Conservation (phyloP, 2,797 vertebrate species). For the Aeoliscus strigatus region DNA sequence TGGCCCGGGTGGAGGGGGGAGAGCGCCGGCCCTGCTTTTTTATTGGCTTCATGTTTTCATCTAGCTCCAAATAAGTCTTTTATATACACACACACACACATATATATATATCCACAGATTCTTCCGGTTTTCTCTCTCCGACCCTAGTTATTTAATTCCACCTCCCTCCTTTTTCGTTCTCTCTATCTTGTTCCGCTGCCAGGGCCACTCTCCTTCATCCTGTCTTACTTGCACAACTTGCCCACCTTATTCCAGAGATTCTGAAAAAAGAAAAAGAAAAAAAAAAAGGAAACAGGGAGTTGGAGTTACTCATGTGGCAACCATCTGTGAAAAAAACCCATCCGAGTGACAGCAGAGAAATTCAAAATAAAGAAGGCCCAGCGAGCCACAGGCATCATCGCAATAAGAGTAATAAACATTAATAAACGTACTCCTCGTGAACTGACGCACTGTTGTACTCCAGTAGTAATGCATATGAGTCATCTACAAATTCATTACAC, state of each 20-base stretch:
- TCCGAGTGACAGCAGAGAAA: slow-evolving; percentile 20
- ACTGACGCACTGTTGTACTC: slow-evolving; percentile 25
- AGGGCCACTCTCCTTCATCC: slow-evolving; percentile 58
- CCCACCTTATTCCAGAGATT: slow-evolving; percentile 59
- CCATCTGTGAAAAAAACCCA: no score
- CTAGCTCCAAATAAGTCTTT: slow-evolving; percentile 50
- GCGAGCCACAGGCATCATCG: background rate
- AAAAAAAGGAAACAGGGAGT: slow-evolving; percentile 47
- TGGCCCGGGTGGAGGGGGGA: slow-evolving; percentile 82
- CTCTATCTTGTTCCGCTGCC: slow-evolving; percentile 56
- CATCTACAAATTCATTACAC: slow-evolving; percentile 60
- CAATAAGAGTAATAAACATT: background rate
- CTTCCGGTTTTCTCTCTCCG: no score
- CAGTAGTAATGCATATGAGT: slow-evolving; percentile 50
- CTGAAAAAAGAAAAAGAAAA: slow-evolving; percentile 61
- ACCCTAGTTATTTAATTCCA: slow-evolving; percentile 27
- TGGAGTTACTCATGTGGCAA: slow-evolving; percentile 47
- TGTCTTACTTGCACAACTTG: slow-evolving; percentile 50
- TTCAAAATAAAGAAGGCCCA: slow-evolving; percentile 13
- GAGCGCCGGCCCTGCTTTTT: slow-evolving; percentile 81
- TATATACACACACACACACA: no score
- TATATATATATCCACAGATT: no score
- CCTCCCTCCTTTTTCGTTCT: slow-evolving; percentile 33
- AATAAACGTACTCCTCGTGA: slow-evolving; percentile 17
- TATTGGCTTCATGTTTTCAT: slow-evolving; percentile 84